Evolutionary conservation across 2,888 invertebrate species (phyloP).

Genomic region (Nyleta sp.): DNA sequence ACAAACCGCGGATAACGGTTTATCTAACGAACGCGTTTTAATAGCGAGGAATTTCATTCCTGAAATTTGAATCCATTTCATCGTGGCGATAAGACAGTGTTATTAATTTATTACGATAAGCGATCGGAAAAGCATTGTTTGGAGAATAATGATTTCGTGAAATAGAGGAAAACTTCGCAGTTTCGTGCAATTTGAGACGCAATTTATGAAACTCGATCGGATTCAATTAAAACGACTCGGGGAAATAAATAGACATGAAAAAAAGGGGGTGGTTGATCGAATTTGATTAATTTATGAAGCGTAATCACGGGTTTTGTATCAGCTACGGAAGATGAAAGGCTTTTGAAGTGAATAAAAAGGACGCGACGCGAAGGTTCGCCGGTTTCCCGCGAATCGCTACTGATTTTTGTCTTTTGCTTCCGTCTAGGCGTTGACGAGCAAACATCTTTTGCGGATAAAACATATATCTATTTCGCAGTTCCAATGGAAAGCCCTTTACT

Average conservation of each 20-base stretch:
- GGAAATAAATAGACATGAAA: background rate
- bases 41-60: background rate
- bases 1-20: slow-evolving; percentile 23
- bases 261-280: background rate
- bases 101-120: slow-evolving; percentile 26
- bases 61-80: slow-evolving; percentile 35
- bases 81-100: slow-evolving; percentile 27
- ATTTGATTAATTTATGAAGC: slow-evolving; percentile 15
- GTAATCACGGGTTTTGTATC: background rate
- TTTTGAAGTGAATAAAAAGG: too few species aligned
- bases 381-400: too few species aligned
- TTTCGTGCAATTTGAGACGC: background rate
- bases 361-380: too few species aligned
- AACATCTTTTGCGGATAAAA: slow-evolving; percentile 45
- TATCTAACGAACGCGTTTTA: slow-evolving; percentile 13
- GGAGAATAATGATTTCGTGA: slow-evolving; percentile 6
- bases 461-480: slow-evolving; percentile 38
- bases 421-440: slow-evolving; percentile 33
- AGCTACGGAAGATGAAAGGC: too few species aligned
- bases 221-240: slow-evolving; percentile 2
- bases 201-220: slow-evolving; percentile 12
- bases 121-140: slow-evolving; percentile 15
- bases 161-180: slow-evolving; percentile 8
- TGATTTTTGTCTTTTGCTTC: slow-evolving; percentile 32
- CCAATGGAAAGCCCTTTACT: slow-evolving; percentile 41